Conservation (phyloP, 2,113 vertebrate genomes). For the Brachyhypopomus gauderio region DNA sequence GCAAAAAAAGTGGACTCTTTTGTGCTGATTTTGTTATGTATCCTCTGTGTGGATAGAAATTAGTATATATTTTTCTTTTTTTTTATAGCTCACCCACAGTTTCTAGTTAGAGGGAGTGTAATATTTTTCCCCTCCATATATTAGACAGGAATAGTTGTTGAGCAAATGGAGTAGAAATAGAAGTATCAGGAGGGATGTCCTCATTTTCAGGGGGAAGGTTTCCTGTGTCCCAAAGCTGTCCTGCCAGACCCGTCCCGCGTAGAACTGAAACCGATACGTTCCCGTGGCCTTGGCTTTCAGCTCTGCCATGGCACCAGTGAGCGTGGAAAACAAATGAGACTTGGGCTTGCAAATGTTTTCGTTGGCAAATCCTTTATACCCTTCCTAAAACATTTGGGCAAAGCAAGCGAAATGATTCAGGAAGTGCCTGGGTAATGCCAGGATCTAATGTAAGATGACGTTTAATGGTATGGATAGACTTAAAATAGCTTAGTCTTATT, state of each 20-base stretch:
- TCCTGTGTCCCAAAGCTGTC: not conserved
- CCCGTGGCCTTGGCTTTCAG: conserved; percentile 13
- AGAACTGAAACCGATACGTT: conserved; percentile 23
- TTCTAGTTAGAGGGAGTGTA: not conserved
- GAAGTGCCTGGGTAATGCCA: conserved; percentile 13
- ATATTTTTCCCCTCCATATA: not conserved
- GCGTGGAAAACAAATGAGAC: conserved; percentile 39
- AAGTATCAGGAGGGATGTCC: not conserved
- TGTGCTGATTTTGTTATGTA: not conserved
- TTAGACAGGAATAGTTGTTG: conserved; percentile 9
- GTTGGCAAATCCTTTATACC: conserved; percentile 14
- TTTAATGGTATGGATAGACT: not conserved
- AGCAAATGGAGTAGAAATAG: not conserved
- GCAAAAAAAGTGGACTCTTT: not conserved
- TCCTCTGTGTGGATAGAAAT: not conserved
- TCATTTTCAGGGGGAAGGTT: conserved; percentile 34
- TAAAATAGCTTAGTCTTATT: not conserved
- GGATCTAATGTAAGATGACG: conserved; percentile 5
- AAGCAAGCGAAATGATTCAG: not conserved
- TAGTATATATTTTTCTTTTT: not conserved
- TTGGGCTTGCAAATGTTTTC: conserved; percentile 22
- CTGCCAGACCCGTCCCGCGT: conserved; percentile 18
- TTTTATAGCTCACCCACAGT: not conserved
- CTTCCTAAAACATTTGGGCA: not conserved
- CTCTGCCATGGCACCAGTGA: conserved; percentile 16